A percentile compares a stretch with the other conserved stretches of the same genome.
These are phyloP conservation scores for Elegia similella DNA, from an alignment of 2,888 invertebrate species.

Conservation along the genomic window DNA sequence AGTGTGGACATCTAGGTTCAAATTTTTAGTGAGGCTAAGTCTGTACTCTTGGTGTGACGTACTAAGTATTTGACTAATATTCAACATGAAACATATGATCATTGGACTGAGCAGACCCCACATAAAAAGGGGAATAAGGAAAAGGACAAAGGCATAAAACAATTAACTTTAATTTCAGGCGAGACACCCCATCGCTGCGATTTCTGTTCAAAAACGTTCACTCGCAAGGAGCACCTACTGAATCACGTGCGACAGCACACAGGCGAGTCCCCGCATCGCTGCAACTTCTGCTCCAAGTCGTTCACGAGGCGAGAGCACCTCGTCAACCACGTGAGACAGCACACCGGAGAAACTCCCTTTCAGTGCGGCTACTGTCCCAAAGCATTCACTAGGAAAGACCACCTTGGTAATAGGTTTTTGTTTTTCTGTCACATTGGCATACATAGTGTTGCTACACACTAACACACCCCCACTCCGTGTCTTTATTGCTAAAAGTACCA, in stretches of 20 bases:
- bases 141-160: not conserved
- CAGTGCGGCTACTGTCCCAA: conserved; percentile 93
- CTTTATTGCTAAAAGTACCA: too few relatives aligned
- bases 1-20: too few relatives aligned
- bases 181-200: conserved; percentile 90
- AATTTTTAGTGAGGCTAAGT: too few relatives aligned
- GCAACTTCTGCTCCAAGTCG: conserved; percentile 92
- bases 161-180: conserved; percentile 52
- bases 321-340: conserved; percentile 92
- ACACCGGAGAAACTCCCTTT: conserved; percentile 89
- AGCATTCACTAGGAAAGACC: conserved; percentile 92
- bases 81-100: too few relatives aligned
- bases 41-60: too few relatives aligned
- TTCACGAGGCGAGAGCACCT: conserved; percentile 93
- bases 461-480: too few relatives aligned
- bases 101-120: too few relatives aligned
- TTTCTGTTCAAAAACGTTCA: conserved; percentile 90
- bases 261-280: conserved; percentile 92
- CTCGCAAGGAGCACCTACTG: conserved; percentile 88
- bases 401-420: conserved; percentile 74
- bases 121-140: too few relatives aligned
- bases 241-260: conserved; percentile 91
- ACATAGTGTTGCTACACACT: too few relatives aligned
- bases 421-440: conserved; percentile 4
- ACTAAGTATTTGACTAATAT: too few relatives aligned